Percentiles rank a stretch among this genome's conserved stretches.
These are phyloP conservation scores for Tromatobia lineatoria DNA, from an alignment of 2,888 invertebrate species.

Conservation along the genomic window DNA sequence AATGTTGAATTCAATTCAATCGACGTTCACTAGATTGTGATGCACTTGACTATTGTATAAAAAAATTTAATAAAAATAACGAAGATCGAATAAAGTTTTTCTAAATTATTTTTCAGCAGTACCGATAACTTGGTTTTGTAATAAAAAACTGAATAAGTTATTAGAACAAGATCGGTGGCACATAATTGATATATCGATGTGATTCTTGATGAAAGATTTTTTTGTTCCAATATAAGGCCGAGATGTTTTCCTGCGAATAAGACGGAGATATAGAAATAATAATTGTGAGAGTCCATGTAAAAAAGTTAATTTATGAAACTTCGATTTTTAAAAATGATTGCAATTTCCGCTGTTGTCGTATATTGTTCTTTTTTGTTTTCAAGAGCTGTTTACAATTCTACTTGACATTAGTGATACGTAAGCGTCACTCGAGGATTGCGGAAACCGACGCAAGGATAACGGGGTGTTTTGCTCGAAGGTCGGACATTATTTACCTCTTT, in stretches of 20 bases:
- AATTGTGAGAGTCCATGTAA: too few relatives aligned
- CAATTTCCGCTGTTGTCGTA: neutral
- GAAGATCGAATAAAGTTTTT: neutral
- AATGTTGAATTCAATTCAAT: neutral
- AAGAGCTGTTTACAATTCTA: neutral
- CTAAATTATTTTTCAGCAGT: neutral
- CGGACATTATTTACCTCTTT: conserved; percentile 38
- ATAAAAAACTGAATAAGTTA: too few relatives aligned
- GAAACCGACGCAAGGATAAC: conserved; percentile 66
- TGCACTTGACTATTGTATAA: neutral
- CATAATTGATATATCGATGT: too few relatives aligned
- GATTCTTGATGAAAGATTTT: too few relatives aligned
- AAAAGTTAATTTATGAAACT: too few relatives aligned
- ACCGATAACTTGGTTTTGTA: neutral
- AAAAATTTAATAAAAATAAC: neutral
- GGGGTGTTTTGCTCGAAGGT: conserved; percentile 54
- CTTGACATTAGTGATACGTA: neutral
- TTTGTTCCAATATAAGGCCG: too few relatives aligned
- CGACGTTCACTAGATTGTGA: neutral
- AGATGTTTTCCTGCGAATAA: too few relatives aligned
- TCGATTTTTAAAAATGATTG: neutral
- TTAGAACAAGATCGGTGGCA: too few relatives aligned
- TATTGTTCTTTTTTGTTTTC: neutral
- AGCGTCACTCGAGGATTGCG: conserved; percentile 19
- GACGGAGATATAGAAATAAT: too few relatives aligned